Conservation (phyloP, 2,797 vertebrate genomes). For the Cryptoprocta ferox region DNA sequence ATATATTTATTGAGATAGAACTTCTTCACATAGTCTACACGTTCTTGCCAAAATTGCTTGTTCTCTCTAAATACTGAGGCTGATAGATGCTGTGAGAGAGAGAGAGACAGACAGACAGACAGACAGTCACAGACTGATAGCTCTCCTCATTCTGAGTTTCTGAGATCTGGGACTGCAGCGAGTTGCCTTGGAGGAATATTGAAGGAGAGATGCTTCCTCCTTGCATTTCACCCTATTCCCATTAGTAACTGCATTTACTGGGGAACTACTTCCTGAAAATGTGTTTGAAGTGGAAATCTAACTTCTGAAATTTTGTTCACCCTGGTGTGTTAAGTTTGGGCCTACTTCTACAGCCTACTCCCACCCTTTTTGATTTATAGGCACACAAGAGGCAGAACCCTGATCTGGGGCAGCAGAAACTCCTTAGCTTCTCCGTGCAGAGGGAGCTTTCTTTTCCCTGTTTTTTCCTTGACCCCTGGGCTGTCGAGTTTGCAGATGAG, state of each 20-base stretch:
- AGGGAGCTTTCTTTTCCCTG: not conserved
- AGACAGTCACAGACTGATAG: not conserved
- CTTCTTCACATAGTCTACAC: not conserved
- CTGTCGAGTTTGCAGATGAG: not conserved
- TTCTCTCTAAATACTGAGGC: conserved; percentile 1
- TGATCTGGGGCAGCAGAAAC: not conserved
- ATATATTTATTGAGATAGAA: not conserved
- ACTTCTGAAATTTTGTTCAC: conserved; percentile 3
- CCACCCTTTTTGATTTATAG: not conserved
- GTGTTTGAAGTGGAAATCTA: conserved; percentile 8
- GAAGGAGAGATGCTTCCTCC: conserved; percentile 7
- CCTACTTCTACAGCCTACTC: not conserved
- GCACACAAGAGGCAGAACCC: not conserved
- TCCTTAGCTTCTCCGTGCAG: not conserved
- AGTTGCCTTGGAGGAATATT: conserved; percentile 55
- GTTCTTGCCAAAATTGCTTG: conserved; percentile 31
- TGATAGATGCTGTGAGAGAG: not conserved
- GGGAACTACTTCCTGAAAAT: not conserved
- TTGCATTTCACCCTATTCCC: not conserved
- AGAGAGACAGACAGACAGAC: not conserved
- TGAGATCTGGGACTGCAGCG: conserved; percentile 6
- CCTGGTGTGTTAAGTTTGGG: not conserved
- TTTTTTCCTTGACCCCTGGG: not conserved
- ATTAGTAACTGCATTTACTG: conserved; percentile 37
- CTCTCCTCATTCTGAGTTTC: not conserved